Evolutionary conservation across 2,888 invertebrate species (phyloP), one percentile per base, ranked within the genome.

Genomic region (Limnephilus rhombicus): DNA sequence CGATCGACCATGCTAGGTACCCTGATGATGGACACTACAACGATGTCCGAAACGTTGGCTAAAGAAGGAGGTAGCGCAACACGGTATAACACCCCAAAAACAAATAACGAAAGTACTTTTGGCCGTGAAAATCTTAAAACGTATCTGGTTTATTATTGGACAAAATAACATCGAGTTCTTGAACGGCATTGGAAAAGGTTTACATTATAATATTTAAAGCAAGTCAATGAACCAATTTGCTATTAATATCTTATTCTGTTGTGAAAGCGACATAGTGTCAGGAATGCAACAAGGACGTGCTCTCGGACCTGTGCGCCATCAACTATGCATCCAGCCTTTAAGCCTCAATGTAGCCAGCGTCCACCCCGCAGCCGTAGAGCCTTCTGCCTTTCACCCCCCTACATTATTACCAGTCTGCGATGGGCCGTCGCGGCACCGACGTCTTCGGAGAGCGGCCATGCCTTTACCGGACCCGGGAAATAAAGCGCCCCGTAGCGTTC

Each of bases 331-430:
- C n/a, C 37, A n/a, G n/a, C 37, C n/a, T 89, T 37, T 31, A 87
- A 87, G 68, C 31, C 68, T 87, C 29, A 34, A 37, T 9, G 24
- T 68, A 68, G 24, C 53, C 34, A 80, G 88, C 88, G 88, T 80
- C 68, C 88, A 34, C 68, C 88, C 18, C 24, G 68, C 34, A 89
- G 88, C 88, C 37, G 9, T 85, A 49, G 85, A 90, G 80, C 92
- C 90, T 81, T 83, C 53, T 81, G 49, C 49, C 49, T 3, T 49
- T 15, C 15, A 49, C 81, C 89, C 92, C 86, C 82, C 87, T 92
- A 91, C 89, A 92, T 90, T 92, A 91, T 92, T 92, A 90, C 89
- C 92, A 92, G 92, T 92, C 81, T 88, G 88, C 89, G 45, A 81
- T 89, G 90, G 83, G 89, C 92, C 92, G 90, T 91, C 92, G 92